phyloP scores from a whole-genome alignment of 2,113 vertebrate genomes.

The Corythoichthys haematopterus region DNA sequence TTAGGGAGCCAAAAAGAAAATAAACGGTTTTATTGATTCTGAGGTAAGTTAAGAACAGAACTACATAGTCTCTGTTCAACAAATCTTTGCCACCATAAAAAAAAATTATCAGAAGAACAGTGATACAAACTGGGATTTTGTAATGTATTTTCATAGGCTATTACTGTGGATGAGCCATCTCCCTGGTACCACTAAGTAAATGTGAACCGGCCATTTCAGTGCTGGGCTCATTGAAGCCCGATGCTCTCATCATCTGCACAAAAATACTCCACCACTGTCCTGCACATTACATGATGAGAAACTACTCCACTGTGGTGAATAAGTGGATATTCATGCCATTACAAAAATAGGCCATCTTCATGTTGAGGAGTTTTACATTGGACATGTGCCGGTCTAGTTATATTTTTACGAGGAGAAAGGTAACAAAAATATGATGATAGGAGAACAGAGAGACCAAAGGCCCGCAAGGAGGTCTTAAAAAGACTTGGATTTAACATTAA shows the following conservation, averaged over 20 bases:
- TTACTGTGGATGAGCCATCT: background rate
- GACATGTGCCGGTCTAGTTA: background rate
- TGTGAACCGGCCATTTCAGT: background rate
- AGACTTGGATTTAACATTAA: background rate
- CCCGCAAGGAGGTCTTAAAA: background rate
- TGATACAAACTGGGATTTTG: background rate
- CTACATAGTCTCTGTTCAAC: background rate
- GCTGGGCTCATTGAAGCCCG: background rate
- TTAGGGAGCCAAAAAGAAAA: background rate
- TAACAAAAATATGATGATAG: background rate
- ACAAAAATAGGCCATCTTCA: conserved; percentile 1
- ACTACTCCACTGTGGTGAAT: conserved; percentile 1
- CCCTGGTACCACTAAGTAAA: background rate
- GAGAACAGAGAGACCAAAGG: background rate
- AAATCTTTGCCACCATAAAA: background rate
- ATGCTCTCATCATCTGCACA: background rate
- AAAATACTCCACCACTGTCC: background rate
- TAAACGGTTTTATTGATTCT: background rate
- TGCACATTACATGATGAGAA: background rate
- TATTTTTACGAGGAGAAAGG: conserved; percentile 1
- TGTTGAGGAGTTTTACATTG: background rate
- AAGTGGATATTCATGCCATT: conserved; percentile 5
- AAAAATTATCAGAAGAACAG: background rate
- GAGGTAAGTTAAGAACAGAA: background rate
- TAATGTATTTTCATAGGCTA: background rate